These are phyloP conservation scores for Lonchura striata DNA, from an alignment of 2,113 vertebrate genomes.

Conservation along the genomic window DNA sequence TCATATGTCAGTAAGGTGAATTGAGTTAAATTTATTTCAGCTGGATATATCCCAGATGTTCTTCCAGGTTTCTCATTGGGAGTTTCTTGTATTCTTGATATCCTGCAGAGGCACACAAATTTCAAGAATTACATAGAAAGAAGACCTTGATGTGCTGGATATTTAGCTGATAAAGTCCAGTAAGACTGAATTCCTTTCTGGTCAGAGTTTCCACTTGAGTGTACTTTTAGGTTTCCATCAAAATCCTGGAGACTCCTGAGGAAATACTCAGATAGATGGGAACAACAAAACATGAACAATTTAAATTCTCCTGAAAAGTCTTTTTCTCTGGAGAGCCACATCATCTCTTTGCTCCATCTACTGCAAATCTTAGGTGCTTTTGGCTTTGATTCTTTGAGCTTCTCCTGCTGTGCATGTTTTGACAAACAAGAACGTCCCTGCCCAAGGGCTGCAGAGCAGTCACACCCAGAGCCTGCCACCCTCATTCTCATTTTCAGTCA, in stretches of 20 bases:
- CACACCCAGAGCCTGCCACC: neutral
- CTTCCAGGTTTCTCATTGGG: neutral
- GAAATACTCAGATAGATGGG: neutral
- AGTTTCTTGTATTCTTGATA: neutral
- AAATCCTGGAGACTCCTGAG: neutral
- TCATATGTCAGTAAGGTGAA: neutral
- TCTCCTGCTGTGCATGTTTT: neutral
- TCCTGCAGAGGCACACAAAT: neutral
- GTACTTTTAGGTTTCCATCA: neutral
- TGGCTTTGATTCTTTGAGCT: neutral
- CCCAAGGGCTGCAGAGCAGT: neutral
- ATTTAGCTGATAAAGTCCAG: neutral
- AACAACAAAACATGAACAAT: neutral
- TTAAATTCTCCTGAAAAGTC: neutral
- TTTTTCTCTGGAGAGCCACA: neutral
- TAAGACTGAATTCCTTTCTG: neutral
- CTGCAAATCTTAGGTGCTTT: neutral
- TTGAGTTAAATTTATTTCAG: neutral
- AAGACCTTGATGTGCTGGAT: neutral
- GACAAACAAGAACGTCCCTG: neutral
- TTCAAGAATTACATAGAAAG: neutral
- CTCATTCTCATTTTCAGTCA: neutral
- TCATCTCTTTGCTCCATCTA: neutral
- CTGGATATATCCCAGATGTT: neutral
- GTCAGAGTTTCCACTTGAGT: neutral